Base-by-base conservation (phyloP, 1,140 invertebrate species). In the Drosophila aff. region DNA sequence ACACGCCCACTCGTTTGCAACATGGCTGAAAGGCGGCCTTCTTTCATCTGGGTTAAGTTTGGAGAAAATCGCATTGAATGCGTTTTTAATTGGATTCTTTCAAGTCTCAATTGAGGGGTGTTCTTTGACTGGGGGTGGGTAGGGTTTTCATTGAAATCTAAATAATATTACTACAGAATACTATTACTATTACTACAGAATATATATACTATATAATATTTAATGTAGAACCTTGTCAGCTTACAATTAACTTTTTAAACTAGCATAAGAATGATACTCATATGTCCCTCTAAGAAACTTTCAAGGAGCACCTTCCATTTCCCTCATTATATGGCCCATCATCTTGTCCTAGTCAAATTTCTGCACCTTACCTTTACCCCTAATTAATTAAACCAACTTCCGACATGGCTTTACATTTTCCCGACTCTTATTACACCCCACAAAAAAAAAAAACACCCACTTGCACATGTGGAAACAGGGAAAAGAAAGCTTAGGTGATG, bases 11-110 rank as follows among this genome's bases (percentile, higher is more conserved):
- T 91, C 89, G 82, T 78, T 91, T 86, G 82, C 16, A 47, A 66
- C 61, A 79, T 68, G 76, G 76, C 66, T 60, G 38, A 28, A 28
- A 64, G 53, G 60, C 61, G 67, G 64, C n/a, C 52, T n/a, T 31
- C 62, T 66, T 52, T 72, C 59, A 69, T 80, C 38, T 73, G n/a
- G 4, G 15, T 10, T 73, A 72, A 81, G 63, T 55, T 47, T 55
- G 40, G 40, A 58, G 57, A 61, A 67, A 72, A 83, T 81, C 81
- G 76, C 79, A 69, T 10, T 33, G 76, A 89, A 91, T 91, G 89
- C 72, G 89, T 82, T 85, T 91, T 91, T 91, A 91, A 91, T 89
- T 91, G 89, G 74, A 75, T 85, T 82, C 79, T 80, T 68, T 31
- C 4, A 55, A 55, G 13, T 38, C 33, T 55, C n/a, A 44, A 77